A percentile compares a stretch with the other conserved stretches of the same genome.
These are phyloP conservation scores for Pycnomerus fuliginosus DNA, from an alignment of 2,888 invertebrate species.

Conservation along the genomic window DNA sequence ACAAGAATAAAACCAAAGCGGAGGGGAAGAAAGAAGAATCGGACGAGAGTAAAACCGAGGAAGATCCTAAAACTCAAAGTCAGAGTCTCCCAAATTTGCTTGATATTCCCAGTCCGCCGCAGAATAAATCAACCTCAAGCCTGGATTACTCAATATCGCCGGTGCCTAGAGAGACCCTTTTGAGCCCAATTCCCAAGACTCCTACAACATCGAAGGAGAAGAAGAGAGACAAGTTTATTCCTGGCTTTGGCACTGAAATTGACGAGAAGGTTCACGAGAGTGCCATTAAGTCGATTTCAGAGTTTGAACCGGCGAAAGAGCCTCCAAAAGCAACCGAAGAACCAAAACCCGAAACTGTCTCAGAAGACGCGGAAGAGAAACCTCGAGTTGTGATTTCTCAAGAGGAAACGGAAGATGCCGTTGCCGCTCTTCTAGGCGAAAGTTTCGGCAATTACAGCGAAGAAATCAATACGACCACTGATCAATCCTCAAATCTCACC, in stretches of 20 bases:
- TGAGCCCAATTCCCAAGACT: slow-evolving; percentile 59
- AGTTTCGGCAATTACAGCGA: slow-evolving; percentile 71
- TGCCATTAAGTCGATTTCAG: slow-evolving; percentile 78
- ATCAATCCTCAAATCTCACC: slow-evolving; percentile 58
- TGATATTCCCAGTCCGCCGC: slow-evolving; percentile 60
- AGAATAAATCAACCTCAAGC: slow-evolving; percentile 47
- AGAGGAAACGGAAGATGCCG: slow-evolving; percentile 91
- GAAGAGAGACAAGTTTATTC: slow-evolving; percentile 65
- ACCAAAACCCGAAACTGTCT: slow-evolving; percentile 47
- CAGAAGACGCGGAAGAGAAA: slow-evolving; percentile 65
- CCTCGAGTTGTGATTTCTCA: slow-evolving; percentile 83
- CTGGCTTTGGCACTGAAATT: slow-evolving; percentile 65
- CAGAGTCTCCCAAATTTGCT: slow-evolving; percentile 65
- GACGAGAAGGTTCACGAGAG: slow-evolving; percentile 75
- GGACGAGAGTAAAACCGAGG: slow-evolving; percentile 22
- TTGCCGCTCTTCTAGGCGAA: slow-evolving; percentile 83
- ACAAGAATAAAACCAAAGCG: slow-evolving; percentile 52
- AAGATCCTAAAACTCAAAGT: slow-evolving; percentile 48
- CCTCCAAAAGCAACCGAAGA: slow-evolving; percentile 32
- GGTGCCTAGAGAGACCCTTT: slow-evolving; percentile 43
- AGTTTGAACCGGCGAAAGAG: slow-evolving; percentile 51
- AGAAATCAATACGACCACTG: slow-evolving; percentile 49
- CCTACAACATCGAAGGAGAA: slow-evolving; percentile 55
- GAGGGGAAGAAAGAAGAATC: slow-evolving; percentile 32
- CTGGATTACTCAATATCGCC: slow-evolving; percentile 42